Percentiles rank a stretch among this genome's conserved stretches.
Conservation (phyloP, 2,113 vertebrate species). For the Brevimyrus niger region DNA sequence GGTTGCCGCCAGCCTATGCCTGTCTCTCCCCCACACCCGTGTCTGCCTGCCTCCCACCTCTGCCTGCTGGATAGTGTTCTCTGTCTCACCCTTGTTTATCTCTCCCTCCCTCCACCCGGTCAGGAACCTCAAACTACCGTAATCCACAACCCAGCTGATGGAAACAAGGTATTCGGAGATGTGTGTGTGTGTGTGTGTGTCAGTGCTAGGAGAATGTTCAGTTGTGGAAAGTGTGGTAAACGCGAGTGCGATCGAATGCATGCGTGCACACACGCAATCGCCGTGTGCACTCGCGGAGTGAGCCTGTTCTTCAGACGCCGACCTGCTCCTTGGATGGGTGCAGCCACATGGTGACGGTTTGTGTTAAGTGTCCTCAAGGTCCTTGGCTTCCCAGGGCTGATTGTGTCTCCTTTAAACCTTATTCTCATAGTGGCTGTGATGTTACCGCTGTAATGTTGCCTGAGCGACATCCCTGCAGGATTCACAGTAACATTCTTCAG, state of each 20-base stretch:
- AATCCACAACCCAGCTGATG: conserved; percentile 96
- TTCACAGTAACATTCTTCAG: not conserved
- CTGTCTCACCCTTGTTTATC: conserved; percentile 59
- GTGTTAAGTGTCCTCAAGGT: not conserved
- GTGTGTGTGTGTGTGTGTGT: not conserved
- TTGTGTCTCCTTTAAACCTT: not conserved
- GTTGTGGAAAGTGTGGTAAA: not conserved
- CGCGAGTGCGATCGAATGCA: too few species aligned
- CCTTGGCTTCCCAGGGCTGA: not conserved
- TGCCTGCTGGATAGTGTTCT: conserved; percentile 7
- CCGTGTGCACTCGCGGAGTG: not conserved
- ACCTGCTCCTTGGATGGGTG: not conserved
- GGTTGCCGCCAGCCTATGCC: not conserved
- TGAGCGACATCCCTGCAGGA: not conserved
- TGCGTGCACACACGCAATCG: not conserved
- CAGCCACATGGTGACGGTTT: not conserved
- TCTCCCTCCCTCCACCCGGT: conserved; percentile 63
- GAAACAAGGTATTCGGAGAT: conserved; percentile 92
- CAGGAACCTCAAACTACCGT: conserved; percentile 98
- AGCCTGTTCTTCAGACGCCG: not conserved
- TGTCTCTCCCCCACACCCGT: not conserved
- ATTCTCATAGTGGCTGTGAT: not conserved
- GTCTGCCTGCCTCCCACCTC: not conserved
- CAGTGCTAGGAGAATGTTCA: not conserved
- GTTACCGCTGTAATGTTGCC: not conserved